Base-by-base conservation (phyloP, 2,113 vertebrate species). In the Lagopus leucura region DNA sequence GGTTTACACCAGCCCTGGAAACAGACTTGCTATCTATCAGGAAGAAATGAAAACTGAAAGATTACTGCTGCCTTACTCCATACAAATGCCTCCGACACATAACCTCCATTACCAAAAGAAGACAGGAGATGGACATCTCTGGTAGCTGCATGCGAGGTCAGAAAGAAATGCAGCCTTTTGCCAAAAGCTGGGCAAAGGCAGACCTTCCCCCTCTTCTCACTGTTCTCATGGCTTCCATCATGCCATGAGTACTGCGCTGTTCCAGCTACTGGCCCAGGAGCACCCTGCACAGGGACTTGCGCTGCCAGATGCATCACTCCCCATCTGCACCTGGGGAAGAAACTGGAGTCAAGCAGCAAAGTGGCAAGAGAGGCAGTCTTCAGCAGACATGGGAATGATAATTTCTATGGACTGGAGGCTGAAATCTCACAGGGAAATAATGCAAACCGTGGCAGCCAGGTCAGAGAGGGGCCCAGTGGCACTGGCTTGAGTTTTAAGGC, bases 401-500 rank as follows among this genome's bases (percentile, higher is more conserved):
- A 47, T 83, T 92, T 86, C 85, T 78, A 77, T 50, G 77, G 92
- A 87, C 55, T 15, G 52, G 69, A 94, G 78, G 75, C 82, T 88
- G 87, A 87, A 93, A 76, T 95, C 92, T 92, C 84, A 79, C 74
- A 93, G 81, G 66, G 45, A 90, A 96, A 81, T 94, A 90, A 92
- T 67, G 57, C 80, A 61, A 83, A 75, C 43, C 0, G 4, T 82
- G 5, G 10, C 10, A 83, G 88, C 61, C 76, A 63, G 93, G 88
- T 83, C 88, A 86, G 57, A 60, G 55, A 48, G 28, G 28, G 52
- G 57, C 82, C 65, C 82, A 81, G 3, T 94, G 82, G 90, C 91
- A 88, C 85, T 73, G 75, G 50, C 79, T 86, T 75, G 88, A 83
- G 85, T 83, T 96, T 96, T 92, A 74, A 92, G 94, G 87, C 93